Base-by-base conservation (phyloP, 2,888 invertebrate genomes). In the Spatulosminthurus flaviceps region DNA sequence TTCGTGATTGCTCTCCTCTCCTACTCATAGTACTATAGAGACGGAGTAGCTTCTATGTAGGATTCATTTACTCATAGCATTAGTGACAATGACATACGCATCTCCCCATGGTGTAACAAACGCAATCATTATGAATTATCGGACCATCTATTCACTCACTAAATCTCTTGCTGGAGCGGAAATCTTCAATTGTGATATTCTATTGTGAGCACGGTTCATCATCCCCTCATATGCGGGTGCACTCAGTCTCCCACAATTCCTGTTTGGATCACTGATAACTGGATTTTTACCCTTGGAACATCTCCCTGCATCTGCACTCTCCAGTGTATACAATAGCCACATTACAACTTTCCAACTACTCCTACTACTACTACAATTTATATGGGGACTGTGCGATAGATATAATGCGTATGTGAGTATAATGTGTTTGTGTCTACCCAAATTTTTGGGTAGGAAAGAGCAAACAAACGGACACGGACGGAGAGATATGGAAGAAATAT, bases 121-220 rank as follows among this genome's bases (percentile, higher is more conserved):
- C 72, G 72, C 43, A 41, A 72, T 72, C 72, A 72, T 72, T 72
- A 72, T 72, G 72, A 72, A 72, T 72, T 72, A 72, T 42, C 72
- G 72, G 43, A 42, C 7, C 41, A 42, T 71, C 70, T 29, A 71
- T 29, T 71, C 70, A 51, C 51, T 51, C 26, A 64, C 19, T 26
- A 43, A 72, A 72, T 72, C 51, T 72, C 72, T 24, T 24, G 72
- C 41, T 43, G 72, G 43, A 72, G 72, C 72, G 72, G 72, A 72
- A 72, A 72, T 72, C 72, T 72, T 72, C 51, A 51, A 72, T 72
- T 72, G 72, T 42, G 42, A n/a, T 51, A 72, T 51, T 51, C 51
- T 26, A 51, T 72, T 43, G 26, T 43, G 72, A 42, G 21, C 72
- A 21, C 41, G 21, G 42, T 42, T 72, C 72, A 72, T 42, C 42